Conservation (phyloP, 2,797 vertebrate genomes). For the Florisuga fusca region DNA sequence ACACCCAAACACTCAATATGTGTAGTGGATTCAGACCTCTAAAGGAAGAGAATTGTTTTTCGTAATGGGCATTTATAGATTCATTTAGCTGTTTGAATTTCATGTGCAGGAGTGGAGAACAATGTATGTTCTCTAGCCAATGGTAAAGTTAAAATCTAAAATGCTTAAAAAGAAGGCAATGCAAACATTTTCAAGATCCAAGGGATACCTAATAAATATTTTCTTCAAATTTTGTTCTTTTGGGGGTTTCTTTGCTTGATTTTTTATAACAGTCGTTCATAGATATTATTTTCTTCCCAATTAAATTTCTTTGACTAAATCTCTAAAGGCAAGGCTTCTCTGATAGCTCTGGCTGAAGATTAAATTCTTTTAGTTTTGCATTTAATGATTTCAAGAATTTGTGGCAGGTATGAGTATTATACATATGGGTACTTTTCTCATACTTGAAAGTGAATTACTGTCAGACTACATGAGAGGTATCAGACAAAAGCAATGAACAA, state of each 20-base stretch:
- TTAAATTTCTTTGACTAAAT: not conserved
- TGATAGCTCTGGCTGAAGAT: not conserved
- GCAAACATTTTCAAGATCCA: not conserved
- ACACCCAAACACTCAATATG: fast-evolving
- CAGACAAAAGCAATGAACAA: not conserved
- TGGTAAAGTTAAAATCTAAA: not conserved
- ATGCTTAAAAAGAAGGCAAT: not conserved
- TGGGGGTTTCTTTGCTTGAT: not conserved
- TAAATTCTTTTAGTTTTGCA: not conserved
- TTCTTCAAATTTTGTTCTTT: not conserved
- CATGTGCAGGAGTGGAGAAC: fast-evolving
- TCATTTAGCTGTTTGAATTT: not conserved
- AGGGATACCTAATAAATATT: not conserved
- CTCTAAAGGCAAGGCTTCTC: not conserved
- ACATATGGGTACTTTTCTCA: not conserved
- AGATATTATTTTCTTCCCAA: not conserved
- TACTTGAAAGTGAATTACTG: not conserved
- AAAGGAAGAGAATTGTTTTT: not conserved
- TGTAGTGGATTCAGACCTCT: not conserved
- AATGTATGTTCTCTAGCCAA: not conserved
- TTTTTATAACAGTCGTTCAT: not conserved
- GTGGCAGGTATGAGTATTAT: not conserved
- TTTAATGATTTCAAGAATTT: not conserved
- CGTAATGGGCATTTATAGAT: not conserved
- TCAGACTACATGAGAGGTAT: not conserved